phyloP scores from a whole-genome alignment of 30 jellyfish, hydroid and myxozoan genomes.

The Sanderia malayensis region DNA sequence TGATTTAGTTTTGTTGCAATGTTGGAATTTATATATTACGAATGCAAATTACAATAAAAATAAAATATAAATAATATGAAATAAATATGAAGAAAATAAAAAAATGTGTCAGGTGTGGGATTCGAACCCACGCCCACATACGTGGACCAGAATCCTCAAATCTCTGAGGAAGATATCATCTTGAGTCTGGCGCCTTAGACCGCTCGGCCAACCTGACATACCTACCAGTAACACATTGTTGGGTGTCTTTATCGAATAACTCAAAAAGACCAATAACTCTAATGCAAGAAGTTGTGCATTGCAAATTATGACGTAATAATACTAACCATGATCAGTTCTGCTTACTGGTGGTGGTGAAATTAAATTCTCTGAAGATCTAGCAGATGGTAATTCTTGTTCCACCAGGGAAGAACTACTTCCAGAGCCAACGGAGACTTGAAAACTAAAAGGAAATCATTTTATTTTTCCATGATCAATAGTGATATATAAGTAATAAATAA shows the following conservation, averaged over 20 bases:
- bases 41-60: too few species aligned
- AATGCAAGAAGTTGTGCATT: too few species aligned
- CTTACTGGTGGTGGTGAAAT: constrained; percentile 25
- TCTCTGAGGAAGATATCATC: constrained; percentile 55
- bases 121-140: constrained; percentile 97
- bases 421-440: too few species aligned
- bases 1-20: background rate
- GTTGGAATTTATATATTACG: background rate
- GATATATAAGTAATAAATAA: background rate
- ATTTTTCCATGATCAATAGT: background rate
- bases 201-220: constrained; percentile 97
- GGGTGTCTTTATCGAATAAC: too few species aligned
- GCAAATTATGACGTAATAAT: too few species aligned
- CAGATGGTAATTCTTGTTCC: constrained; percentile 42
- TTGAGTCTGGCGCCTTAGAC: constrained; percentile 98
- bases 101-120: constrained; percentile 89
- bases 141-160: constrained; percentile 94
- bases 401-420: constrained; percentile 37
- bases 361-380: constrained; percentile 18
- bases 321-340: background rate
- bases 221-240: too few species aligned
- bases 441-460: too few species aligned
- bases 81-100: background rate
- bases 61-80: background rate
- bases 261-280: too few species aligned